Evolutionary conservation across 2,113 vertebrate species (phyloP), one percentile per base, ranked within the genome.

Genomic region (Chaetorhynchus papuensis): DNA sequence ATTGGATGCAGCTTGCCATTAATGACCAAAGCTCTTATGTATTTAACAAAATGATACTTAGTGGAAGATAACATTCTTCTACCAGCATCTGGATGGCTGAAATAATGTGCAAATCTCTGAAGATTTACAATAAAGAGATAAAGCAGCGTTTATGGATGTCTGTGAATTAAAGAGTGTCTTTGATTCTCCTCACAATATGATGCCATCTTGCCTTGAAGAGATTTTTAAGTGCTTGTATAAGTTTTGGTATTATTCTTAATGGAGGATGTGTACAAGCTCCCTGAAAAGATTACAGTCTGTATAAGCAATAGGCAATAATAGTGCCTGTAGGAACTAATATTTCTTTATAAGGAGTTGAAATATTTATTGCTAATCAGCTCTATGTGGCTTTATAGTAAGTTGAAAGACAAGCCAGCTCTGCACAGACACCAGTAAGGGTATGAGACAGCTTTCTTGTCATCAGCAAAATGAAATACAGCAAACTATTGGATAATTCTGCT

Each of bases 281-380:
- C 56, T 66, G 52, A 59, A 82, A 66, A 69, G 13, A 74, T n/a
- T 65, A 37, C 3, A 57, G 26, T 47, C 11, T 69, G 13, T 72
- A 53, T 41, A 59, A 83, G 63, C 23, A 89, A 44, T 8, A 30
- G 81, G 41, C 66, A 90, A 49, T 47, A 86, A 22, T 35, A 59
- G 37, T 72, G 39, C 26, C 63, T 93, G 41, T 68, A 83, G 52
- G 42, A 96, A 87, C 31, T 39, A 53, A 45, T 75, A 89, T 77
- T 76, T 87, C 63, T 86, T 85, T 92, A 94, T 81, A 54, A 95
- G 57, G 76, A 88, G 84, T 35, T 93, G 94, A 96, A 96, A 91
- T 83, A 80, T 95, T 94, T 96, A 95, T 95, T 79, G 70, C 80
- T 87, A 89, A 95, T 96, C 93, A 95, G n/a, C 60, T 78, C 24